phyloP scores from a whole-genome alignment of 2,888 invertebrate species.

The Pyralis farinalis region DNA sequence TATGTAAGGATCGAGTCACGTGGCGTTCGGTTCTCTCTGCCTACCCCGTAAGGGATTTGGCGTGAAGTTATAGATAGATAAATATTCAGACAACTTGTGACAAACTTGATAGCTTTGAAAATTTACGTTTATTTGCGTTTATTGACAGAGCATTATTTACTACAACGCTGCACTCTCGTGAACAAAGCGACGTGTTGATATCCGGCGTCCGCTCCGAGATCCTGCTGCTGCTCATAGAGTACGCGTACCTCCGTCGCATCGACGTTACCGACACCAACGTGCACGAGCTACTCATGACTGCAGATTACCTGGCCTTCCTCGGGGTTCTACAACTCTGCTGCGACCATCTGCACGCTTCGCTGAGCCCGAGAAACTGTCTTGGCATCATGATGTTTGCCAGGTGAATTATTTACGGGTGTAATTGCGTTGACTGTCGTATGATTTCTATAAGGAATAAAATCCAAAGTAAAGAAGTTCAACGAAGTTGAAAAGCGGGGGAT shows the following conservation, averaged over 20 bases:
- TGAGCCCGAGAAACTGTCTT: conserved; percentile 90
- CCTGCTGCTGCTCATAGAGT: conserved; percentile 89
- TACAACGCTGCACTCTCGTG: conserved; percentile 86
- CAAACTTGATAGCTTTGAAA: too few species aligned
- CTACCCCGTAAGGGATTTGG: too few species aligned
- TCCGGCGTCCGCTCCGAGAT: conserved; percentile 89
- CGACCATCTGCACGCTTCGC: conserved; percentile 84
- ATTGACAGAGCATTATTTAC: conserved; percentile 88
- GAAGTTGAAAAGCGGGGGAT: too few species aligned
- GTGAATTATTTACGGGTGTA: too few species aligned
- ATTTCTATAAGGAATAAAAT: too few species aligned
- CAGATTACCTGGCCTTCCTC: conserved; percentile 93
- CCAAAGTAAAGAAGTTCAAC: too few species aligned
- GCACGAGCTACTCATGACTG: conserved; percentile 89
- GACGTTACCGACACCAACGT: conserved; percentile 90
- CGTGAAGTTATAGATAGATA: too few species aligned
- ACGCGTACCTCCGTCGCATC: conserved; percentile 91
- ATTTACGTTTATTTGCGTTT: too few species aligned
- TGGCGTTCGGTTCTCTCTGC: too few species aligned
- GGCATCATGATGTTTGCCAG: conserved; percentile 92
- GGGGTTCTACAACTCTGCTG: conserved; percentile 91
- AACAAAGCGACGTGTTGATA: conserved; percentile 86
- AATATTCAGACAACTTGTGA: too few species aligned
- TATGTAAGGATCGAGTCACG: too few species aligned
- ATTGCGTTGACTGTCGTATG: too few species aligned